These are phyloP conservation scores for Hydrochoerus hydrochaeris DNA, from an alignment of 2,113 vertebrate genomes.

Conservation along the genomic window DNA sequence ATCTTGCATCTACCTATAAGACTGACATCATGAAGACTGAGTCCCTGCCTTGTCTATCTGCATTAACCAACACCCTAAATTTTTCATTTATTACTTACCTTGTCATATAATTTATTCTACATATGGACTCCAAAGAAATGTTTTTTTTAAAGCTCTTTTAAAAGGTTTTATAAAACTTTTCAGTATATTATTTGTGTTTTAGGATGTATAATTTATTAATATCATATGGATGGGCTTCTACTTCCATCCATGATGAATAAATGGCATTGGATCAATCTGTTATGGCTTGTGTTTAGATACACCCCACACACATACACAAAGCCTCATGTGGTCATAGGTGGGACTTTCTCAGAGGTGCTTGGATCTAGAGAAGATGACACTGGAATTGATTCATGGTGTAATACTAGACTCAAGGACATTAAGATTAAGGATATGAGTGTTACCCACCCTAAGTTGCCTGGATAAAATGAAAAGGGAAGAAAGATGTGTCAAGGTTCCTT, in stretches of 20 bases:
- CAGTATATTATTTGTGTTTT: background rate
- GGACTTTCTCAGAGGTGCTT: background rate
- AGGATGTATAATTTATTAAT: background rate
- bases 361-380: background rate
- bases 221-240: background rate
- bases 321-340: background rate
- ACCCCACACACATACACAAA: too few species aligned
- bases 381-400: background rate
- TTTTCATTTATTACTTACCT: background rate
- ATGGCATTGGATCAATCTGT: background rate
- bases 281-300: background rate
- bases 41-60: background rate
- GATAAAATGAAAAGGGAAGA: background rate
- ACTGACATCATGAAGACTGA: background rate
- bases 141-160: background rate
- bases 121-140: background rate
- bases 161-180: background rate
- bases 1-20: background rate
- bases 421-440: background rate
- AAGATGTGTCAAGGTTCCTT: background rate
- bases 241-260: background rate
- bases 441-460: too few species aligned
- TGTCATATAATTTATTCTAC: background rate
- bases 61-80: background rate
- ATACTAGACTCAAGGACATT: background rate